These are phyloP conservation scores for Exocentrus adspersus DNA, from an alignment of 2,888 invertebrate genomes.

Conservation along the genomic window DNA sequence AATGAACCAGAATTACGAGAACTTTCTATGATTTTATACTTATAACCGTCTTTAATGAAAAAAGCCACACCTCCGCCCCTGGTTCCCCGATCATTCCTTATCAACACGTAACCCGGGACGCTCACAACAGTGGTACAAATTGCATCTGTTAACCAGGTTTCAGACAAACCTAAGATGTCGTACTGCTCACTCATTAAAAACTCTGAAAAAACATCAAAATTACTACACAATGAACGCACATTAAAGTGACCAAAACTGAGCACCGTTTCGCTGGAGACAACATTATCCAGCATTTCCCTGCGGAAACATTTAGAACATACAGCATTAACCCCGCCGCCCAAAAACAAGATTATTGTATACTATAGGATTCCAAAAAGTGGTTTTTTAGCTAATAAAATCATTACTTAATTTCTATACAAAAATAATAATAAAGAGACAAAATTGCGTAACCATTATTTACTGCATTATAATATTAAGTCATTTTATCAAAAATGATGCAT, in stretches of 20 bases:
- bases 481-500: too few species aligned
- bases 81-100: background rate
- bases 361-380: background rate
- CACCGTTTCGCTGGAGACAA: background rate
- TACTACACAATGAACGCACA: conserved; percentile 6
- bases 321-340: background rate
- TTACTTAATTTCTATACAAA: background rate
- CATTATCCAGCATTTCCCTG: background rate
- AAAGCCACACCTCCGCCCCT: conserved; percentile 4
- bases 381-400: too few species aligned
- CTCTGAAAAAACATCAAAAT: conserved; percentile 1
- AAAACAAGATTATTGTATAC: background rate
- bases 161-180: conserved; percentile 5
- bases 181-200: background rate
- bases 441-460: too few species aligned
- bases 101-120: background rate
- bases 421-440: background rate
- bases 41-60: background rate
- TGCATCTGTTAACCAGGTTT: background rate
- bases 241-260: conserved; percentile 6
- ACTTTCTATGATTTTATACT: conserved; percentile 6
- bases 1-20: background rate
- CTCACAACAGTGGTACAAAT: background rate
- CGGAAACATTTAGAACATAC: background rate
- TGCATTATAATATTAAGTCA: too few species aligned